Conservation (phyloP, 2,797 vertebrate genomes). For the Anguilla obscura region DNA sequence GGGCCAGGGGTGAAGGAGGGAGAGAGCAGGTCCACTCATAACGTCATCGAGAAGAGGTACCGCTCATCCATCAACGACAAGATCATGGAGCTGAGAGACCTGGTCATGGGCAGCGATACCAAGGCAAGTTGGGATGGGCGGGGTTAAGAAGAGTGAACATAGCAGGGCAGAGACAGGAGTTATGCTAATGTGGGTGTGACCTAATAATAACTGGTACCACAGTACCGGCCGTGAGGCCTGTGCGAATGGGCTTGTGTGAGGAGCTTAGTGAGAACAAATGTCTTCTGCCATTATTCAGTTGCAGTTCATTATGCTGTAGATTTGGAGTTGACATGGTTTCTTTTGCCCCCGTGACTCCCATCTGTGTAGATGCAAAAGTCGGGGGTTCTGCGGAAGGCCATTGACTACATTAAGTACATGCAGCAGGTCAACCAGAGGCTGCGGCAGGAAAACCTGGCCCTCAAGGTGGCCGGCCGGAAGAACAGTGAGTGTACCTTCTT, state of each 20-base stretch:
- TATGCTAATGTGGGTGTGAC: neutral
- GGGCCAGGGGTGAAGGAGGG: conserved; percentile 85
- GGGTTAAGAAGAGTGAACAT: neutral
- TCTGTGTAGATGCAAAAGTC: conserved; percentile 92
- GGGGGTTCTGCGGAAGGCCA: conserved; percentile 91
- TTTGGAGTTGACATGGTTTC: neutral
- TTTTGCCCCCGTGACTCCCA: neutral
- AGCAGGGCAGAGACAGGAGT: neutral
- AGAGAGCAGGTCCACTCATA: conserved; percentile 93
- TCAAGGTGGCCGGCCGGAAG: conserved; percentile 91
- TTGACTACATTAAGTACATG: conserved; percentile 97
- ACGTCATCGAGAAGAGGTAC: conserved; percentile 97
- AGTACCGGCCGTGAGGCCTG: neutral
- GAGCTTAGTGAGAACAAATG: neutral
- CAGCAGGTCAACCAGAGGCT: conserved; percentile 95
- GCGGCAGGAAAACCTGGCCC: conserved; percentile 91
- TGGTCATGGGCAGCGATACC: conserved; percentile 93
- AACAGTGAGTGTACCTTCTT: conserved; percentile 77
- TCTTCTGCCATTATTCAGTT: neutral
- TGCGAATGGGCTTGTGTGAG: conserved; percentile 14
- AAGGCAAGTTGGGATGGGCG: conserved; percentile 74
- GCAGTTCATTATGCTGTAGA: too few species aligned
- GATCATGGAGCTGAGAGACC: conserved; percentile 91
- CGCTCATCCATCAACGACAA: conserved; percentile 98
- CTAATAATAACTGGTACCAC: neutral